These are phyloP conservation scores for Cyphomyrus discorhynchus DNA, from an alignment of 2,113 vertebrate species.

Conservation along the genomic window DNA sequence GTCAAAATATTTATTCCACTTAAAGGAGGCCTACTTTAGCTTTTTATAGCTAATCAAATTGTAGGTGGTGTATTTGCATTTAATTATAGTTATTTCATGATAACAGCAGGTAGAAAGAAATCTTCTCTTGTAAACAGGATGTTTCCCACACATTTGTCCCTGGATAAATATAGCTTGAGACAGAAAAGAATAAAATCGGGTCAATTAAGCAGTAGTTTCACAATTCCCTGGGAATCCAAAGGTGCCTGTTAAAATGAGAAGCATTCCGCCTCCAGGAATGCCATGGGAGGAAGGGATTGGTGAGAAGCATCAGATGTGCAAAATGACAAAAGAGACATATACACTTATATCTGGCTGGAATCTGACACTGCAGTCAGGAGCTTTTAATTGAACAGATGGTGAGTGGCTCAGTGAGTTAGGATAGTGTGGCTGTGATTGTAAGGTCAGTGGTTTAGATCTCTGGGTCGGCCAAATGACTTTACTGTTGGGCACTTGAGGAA, in stretches of 20 bases:
- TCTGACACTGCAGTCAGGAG: neutral
- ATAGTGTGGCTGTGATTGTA: neutral
- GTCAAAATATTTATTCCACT: neutral
- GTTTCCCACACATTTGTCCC: neutral
- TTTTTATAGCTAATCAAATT: neutral
- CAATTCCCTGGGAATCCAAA: neutral
- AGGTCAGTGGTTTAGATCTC: neutral
- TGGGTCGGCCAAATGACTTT: neutral
- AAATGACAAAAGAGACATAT: neutral
- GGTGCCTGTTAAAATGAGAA: neutral
- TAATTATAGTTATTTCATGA: neutral
- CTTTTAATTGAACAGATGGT: neutral
- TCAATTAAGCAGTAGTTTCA: constrained; percentile 11
- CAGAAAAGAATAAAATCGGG: neutral
- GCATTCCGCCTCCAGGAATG: neutral
- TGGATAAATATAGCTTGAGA: neutral
- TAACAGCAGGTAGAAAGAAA: neutral
- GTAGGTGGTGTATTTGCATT: neutral
- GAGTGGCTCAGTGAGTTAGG: neutral
- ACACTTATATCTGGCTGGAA: neutral
- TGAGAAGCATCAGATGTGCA: constrained; percentile 1
- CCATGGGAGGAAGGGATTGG: neutral
- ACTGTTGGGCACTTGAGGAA: neutral
- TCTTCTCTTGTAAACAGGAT: constrained; percentile 1
- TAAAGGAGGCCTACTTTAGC: neutral